Conservation (phyloP, 1,140 invertebrate species). For the Bombus cullumanus region DNA sequence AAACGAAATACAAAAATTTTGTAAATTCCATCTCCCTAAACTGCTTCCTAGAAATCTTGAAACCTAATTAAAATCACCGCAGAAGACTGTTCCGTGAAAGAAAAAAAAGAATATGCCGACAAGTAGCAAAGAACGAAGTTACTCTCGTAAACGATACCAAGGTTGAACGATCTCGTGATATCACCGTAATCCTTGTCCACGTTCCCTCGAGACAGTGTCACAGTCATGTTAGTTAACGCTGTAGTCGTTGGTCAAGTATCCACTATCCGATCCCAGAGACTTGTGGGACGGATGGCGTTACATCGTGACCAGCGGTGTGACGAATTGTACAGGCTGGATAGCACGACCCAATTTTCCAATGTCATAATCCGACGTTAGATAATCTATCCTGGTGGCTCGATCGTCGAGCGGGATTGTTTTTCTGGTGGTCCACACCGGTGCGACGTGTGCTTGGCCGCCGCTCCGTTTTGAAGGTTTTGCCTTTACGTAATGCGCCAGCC, state of each 20-base stretch:
- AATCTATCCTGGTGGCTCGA: slow-evolving; percentile 7
- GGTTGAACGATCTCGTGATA: slow-evolving; percentile 45
- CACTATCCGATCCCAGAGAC: slow-evolving; percentile 69
- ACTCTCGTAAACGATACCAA: slow-evolving; percentile 43
- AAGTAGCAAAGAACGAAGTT: background rate
- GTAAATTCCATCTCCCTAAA: background rate
- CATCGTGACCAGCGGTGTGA: slow-evolving; percentile 42
- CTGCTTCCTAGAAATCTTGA: too few species aligned
- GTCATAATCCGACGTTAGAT: slow-evolving; percentile 64
- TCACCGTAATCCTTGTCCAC: slow-evolving; percentile 57
- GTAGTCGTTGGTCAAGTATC: slow-evolving; percentile 58
- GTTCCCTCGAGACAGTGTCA: slow-evolving; percentile 46
- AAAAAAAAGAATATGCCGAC: slow-evolving; percentile 10
- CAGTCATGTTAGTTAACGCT: slow-evolving; percentile 65
- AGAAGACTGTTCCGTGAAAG: background rate
- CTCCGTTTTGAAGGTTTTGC: slow-evolving; percentile 22
- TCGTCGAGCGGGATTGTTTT: slow-evolving; percentile 30
- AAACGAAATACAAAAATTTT: too few species aligned
- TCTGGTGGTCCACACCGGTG: background rate
- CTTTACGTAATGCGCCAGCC: slow-evolving; percentile 7
- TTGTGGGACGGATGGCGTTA: slow-evolving; percentile 58
- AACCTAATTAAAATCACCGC: background rate
- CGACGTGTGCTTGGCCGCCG: background rate
- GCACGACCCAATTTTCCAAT: slow-evolving; percentile 68
- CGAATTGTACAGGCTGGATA: slow-evolving; percentile 46